Evolutionary conservation across 2,113 vertebrate genomes (phyloP).

Genomic region (Chloropsis cyanopogon): DNA sequence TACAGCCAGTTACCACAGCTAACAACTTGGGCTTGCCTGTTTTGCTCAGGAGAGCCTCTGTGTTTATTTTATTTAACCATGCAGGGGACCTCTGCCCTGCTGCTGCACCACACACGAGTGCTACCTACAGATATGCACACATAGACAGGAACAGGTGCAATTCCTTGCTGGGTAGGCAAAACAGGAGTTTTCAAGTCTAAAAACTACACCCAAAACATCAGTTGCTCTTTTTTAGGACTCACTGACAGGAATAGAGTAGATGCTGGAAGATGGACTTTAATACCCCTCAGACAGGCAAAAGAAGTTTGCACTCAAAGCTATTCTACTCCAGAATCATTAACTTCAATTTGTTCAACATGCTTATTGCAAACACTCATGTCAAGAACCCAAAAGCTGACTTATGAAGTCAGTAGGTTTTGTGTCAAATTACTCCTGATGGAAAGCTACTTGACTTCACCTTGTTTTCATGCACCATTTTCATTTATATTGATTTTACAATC

Average conservation of each 20-base stretch:
- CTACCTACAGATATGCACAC: accelerated
- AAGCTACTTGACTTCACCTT: background rate
- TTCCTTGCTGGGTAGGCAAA: background rate
- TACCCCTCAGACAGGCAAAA: background rate
- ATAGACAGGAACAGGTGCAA: background rate
- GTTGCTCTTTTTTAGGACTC: background rate
- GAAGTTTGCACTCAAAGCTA: background rate
- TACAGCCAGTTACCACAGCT: background rate
- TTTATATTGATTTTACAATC: background rate
- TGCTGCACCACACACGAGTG: accelerated
- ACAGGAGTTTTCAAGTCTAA: background rate
- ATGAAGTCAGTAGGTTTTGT: background rate
- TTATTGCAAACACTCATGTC: background rate
- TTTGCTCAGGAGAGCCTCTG: background rate
- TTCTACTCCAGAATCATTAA: background rate
- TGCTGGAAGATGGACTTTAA: background rate
- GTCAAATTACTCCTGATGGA: background rate
- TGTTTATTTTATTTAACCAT: background rate
- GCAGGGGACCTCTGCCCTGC: background rate
- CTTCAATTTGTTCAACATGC: background rate
- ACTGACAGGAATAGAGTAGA: background rate
- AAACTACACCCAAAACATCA: background rate
- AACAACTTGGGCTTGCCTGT: background rate
- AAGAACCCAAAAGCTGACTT: background rate
- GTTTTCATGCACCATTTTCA: background rate